These are phyloP conservation scores for Datnioides undecimradiatus DNA, from an alignment of 2,113 vertebrate species.

Conservation along the genomic window DNA sequence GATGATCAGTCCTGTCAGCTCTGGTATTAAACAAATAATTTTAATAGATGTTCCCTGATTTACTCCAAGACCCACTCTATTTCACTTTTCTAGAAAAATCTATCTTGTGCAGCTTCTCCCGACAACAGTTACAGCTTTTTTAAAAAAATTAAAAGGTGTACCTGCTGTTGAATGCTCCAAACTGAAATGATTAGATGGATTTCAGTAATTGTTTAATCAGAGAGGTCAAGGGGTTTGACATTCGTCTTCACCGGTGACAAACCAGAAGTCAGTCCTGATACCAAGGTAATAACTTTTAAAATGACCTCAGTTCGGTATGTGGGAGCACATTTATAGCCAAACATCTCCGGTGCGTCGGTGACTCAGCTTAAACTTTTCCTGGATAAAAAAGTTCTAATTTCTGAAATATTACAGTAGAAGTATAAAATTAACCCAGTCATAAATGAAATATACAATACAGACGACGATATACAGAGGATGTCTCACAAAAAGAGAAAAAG, in stretches of 20 bases:
- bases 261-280: neutral
- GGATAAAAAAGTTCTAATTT: too few species aligned
- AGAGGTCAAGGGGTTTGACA: neutral
- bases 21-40: conserved; percentile 16
- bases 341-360: neutral
- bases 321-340: too few species aligned
- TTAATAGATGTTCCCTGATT: neutral
- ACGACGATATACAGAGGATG: too few species aligned
- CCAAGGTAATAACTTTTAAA: neutral
- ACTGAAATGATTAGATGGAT: neutral
- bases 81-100: neutral
- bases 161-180: neutral
- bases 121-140: too few species aligned
- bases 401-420: too few species aligned
- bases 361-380: too few species aligned
- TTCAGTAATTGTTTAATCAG: neutral
- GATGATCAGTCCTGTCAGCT: conserved; percentile 20
- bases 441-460: too few species aligned
- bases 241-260: neutral
- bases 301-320: neutral
- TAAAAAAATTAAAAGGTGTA: neutral
- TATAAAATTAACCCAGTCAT: too few species aligned
- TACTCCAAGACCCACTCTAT: neutral
- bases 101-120: neutral
- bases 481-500: neutral